Evolutionary conservation across 2,888 invertebrate species (phyloP).

Genomic region (Saturnia japonica): DNA sequence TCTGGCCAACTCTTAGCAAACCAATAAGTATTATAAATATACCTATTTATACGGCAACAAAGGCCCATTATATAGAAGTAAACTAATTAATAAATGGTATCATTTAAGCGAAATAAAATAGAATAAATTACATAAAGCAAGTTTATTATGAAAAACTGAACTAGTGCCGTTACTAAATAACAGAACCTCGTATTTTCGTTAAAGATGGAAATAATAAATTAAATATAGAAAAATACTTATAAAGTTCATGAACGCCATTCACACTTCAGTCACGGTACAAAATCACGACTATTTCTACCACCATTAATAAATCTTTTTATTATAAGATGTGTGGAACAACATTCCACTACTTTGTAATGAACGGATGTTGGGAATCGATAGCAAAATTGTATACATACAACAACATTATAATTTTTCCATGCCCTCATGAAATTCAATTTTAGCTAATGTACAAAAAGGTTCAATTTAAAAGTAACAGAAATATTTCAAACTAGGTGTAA

Average conservation of each 20-base stretch:
- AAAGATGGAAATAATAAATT: neutral
- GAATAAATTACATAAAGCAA: no score
- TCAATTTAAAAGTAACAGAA: conserved; percentile 19
- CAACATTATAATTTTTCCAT: conserved; percentile 58
- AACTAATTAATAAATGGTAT: no score
- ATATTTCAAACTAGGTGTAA: conserved; percentile 31
- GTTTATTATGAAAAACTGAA: neutral
- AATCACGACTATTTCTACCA: conserved; percentile 23
- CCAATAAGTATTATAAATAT: no score
- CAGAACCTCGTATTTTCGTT: neutral
- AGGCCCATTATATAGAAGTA: no score
- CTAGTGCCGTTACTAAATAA: neutral
- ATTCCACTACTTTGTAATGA: conserved; percentile 77
- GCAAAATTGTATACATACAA: conserved; percentile 70
- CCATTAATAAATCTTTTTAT: conserved; percentile 41
- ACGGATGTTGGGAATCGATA: conserved; percentile 78
- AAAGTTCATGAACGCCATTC: neutral
- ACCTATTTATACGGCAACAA: no score
- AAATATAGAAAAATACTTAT: neutral
- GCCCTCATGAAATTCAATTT: conserved; percentile 37
- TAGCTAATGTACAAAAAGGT: conserved; percentile 39
- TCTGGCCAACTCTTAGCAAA: no score
- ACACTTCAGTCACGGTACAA: neutral
- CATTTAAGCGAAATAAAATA: no score
- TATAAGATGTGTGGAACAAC: conserved; percentile 72